Percentiles rank a stretch among this genome's conserved stretches.
Conservation (phyloP, 2,888 invertebrate genomes). For the Plemyria rubiginata region DNA sequence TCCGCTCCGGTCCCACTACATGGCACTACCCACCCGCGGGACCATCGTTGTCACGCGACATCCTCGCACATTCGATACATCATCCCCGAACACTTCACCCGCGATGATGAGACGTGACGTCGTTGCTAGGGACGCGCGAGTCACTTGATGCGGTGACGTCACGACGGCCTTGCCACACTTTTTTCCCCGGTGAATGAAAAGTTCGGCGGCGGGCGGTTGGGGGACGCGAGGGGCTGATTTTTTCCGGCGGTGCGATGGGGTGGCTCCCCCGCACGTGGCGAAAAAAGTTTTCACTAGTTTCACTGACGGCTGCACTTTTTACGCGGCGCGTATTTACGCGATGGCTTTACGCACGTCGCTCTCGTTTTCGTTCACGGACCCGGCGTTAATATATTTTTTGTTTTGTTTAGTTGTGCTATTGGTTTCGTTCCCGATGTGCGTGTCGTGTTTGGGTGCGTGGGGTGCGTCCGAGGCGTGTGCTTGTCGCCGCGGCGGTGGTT, state of each 20-base stretch:
- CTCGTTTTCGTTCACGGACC: slow-evolving; percentile 60
- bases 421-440: slow-evolving; percentile 37
- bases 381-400: slow-evolving; percentile 42
- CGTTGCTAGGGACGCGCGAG: slow-evolving; percentile 82
- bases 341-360: slow-evolving; percentile 71
- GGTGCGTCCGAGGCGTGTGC: slow-evolving; percentile 69
- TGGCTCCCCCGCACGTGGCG: slow-evolving; percentile 76
- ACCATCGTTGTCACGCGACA: slow-evolving; percentile 56
- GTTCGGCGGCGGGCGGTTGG: slow-evolving; percentile 83
- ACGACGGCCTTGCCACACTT: slow-evolving; percentile 85
- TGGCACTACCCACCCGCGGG: slow-evolving; percentile 64
- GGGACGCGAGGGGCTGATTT: slow-evolving; percentile 80
- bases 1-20: slow-evolving; percentile 64
- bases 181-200: slow-evolving; percentile 87
- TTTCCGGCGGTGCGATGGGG: slow-evolving; percentile 78
- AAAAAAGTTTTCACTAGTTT: slow-evolving; percentile 84
- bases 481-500: slow-evolving; percentile 57
- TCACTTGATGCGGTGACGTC: slow-evolving; percentile 83
- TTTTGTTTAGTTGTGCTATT: slow-evolving; percentile 53
- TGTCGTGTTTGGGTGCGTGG: slow-evolving; percentile 53
- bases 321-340: slow-evolving; percentile 78
- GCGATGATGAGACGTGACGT: slow-evolving; percentile 56
- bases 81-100: slow-evolving; percentile 46
- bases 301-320: slow-evolving; percentile 83
- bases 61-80: slow-evolving; percentile 57